Evolutionary conservation across 2,888 invertebrate species (phyloP).

Genomic region (Lapara coniferarum): DNA sequence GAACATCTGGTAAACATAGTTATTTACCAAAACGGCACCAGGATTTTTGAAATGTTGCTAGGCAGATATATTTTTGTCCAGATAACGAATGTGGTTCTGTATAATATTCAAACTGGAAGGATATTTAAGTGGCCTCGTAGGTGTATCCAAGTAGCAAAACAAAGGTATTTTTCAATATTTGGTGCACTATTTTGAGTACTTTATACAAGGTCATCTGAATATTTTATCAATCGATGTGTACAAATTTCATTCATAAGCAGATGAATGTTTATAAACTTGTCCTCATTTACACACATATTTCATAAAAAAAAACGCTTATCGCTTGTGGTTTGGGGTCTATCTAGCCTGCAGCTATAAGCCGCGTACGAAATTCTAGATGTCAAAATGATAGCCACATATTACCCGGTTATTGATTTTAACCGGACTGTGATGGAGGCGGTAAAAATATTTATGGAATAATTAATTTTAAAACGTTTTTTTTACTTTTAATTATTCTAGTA

Average conservation of each 20-base stretch:
- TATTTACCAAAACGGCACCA: neutral
- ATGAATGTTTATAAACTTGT: neutral
- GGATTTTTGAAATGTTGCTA: neutral
- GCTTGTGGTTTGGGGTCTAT: slow-evolving; percentile 34
- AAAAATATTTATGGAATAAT: slow-evolving; percentile 16
- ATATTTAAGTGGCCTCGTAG: too few relatives aligned
- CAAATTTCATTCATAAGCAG: neutral
- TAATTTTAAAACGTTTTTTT: slow-evolving; percentile 4
- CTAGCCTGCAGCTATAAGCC: slow-evolving; percentile 48
- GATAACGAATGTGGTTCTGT: too few relatives aligned
- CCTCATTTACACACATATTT: neutral
- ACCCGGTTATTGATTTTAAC: slow-evolving; percentile 71
- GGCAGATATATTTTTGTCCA: too few relatives aligned
- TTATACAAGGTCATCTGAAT: too few relatives aligned
- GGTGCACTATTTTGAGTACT: neutral
- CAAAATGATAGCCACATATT: slow-evolving; percentile 78
- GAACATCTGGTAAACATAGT: slow-evolving; percentile 13
- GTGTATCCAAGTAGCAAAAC: too few relatives aligned
- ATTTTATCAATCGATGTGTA: too few relatives aligned
- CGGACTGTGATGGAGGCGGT: slow-evolving; percentile 55
- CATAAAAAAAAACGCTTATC: slow-evolving; percentile 31
- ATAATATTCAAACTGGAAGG: too few relatives aligned
- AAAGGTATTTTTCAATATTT: neutral
- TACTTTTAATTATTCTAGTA: neutral
- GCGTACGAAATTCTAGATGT: slow-evolving; percentile 70